phyloP scores from a whole-genome alignment of 2,113 vertebrate species.

The Irena cyanogastra region DNA sequence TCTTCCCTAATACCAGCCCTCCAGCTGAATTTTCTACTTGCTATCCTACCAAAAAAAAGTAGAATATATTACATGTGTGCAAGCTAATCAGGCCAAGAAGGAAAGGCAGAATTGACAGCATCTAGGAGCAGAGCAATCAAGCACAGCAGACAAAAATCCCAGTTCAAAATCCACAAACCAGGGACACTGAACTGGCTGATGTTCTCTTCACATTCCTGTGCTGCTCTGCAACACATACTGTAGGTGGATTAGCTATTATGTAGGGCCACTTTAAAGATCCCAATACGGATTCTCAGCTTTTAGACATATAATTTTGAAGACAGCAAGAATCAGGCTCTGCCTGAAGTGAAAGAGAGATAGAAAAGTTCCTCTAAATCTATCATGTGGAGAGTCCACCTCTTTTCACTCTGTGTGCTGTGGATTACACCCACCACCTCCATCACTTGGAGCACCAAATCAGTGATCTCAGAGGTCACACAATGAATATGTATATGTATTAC shows the following conservation, averaged over 20 bases:
- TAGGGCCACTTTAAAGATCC: background rate
- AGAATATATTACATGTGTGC: too few species aligned
- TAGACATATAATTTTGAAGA: background rate
- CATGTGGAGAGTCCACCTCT: background rate
- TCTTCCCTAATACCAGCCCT: background rate
- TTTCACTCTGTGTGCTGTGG: background rate
- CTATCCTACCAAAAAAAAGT: background rate
- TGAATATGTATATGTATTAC: background rate
- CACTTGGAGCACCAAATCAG: fast-evolving
- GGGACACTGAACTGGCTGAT: background rate
- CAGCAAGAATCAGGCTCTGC: background rate
- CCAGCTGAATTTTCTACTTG: background rate
- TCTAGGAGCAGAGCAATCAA: background rate
- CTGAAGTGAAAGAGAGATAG: background rate
- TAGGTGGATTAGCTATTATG: background rate
- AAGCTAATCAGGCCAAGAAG: background rate
- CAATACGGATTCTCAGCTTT: background rate
- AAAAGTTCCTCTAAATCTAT: background rate
- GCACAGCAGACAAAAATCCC: background rate
- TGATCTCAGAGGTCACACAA: background rate
- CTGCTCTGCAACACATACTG: background rate
- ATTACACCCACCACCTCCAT: background rate
- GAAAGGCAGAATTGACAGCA: background rate
- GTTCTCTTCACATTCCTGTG: background rate
- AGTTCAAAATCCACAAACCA: background rate